phyloP scores from a whole-genome alignment of 2,888 invertebrate species.

The Cantharis rustica region DNA sequence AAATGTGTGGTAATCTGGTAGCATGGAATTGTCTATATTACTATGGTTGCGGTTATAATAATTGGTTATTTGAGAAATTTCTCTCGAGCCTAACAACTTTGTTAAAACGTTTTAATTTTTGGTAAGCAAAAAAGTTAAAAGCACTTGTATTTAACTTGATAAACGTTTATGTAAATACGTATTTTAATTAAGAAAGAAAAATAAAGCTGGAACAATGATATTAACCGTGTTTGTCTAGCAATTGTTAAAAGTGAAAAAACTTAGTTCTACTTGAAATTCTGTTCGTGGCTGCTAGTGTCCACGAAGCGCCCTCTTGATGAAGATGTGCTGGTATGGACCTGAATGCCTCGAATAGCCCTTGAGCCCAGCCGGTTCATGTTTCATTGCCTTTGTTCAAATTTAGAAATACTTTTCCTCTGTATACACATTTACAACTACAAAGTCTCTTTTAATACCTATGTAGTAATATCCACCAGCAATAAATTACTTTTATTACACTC shows the following conservation, averaged over 20 bases:
- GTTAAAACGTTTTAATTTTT: not conserved
- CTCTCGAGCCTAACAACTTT: not conserved
- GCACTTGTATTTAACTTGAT: slow-evolving; percentile 26
- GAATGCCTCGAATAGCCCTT: slow-evolving; percentile 19
- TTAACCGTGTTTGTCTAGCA: slow-evolving; percentile 16
- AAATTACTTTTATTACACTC: slow-evolving; percentile 1
- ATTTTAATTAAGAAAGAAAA: slow-evolving; percentile 25
- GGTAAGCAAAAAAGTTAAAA: slow-evolving; percentile 12
- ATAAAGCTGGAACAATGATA: slow-evolving; percentile 9
- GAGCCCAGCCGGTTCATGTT: slow-evolving; percentile 26
- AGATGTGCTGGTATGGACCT: slow-evolving; percentile 27
- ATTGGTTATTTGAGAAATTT: not conserved
- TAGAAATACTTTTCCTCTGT: slow-evolving; percentile 21
- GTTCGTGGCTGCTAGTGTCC: slow-evolving; percentile 23
- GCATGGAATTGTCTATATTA: not conserved
- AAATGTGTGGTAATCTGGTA: not conserved
- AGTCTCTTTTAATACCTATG: slow-evolving; percentile 17
- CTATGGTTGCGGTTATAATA: not conserved
- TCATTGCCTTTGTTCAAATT: slow-evolving; percentile 27
- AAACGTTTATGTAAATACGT: slow-evolving; percentile 21
- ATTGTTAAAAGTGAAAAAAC: slow-evolving; percentile 23
- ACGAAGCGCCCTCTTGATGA: slow-evolving; percentile 30
- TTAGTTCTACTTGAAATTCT: slow-evolving; percentile 23
- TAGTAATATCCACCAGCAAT: not conserved
- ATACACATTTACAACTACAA: slow-evolving; percentile 21